Conservation (phyloP, 2,888 invertebrate species). For the Diplolepis rosae region DNA sequence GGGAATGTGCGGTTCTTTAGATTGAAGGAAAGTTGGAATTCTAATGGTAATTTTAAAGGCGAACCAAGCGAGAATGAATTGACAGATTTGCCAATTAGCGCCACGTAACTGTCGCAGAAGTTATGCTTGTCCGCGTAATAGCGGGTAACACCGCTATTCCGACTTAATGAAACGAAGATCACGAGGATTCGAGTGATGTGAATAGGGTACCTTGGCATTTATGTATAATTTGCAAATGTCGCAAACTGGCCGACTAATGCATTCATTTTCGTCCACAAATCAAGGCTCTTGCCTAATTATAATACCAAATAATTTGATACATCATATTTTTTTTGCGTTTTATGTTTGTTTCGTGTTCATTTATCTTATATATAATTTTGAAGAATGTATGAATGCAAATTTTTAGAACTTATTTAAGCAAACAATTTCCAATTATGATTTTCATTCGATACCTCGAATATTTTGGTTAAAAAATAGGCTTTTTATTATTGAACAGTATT, state of each 20-base stretch:
- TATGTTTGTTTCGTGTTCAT: no score
- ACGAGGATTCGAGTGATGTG: not conserved
- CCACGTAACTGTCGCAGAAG: constrained; percentile 36
- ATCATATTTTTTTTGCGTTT: no score
- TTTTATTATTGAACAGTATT: no score
- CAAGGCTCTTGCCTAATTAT: not conserved
- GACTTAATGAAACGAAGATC: not conserved
- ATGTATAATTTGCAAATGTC: constrained; percentile 1
- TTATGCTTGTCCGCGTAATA: constrained; percentile 37
- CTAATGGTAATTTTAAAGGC: not conserved
- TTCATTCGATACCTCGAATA: no score
- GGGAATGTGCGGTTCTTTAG: no score
- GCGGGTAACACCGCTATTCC: constrained; percentile 35
- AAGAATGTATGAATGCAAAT: no score
- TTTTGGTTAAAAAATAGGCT: no score
- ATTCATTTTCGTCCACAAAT: constrained; percentile 18
- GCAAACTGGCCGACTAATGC: constrained; percentile 2
- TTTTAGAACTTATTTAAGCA: no score
- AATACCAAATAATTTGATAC: no score
- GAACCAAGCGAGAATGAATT: not conserved
- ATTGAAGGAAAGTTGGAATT: not conserved
- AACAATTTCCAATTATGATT: no score
- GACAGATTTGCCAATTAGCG: constrained; percentile 22
- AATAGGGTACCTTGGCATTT: not conserved
- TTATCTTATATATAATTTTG: no score